Evolutionary conservation across 2,888 invertebrate genomes (phyloP).

Genomic region (Nebria brevicollis): DNA sequence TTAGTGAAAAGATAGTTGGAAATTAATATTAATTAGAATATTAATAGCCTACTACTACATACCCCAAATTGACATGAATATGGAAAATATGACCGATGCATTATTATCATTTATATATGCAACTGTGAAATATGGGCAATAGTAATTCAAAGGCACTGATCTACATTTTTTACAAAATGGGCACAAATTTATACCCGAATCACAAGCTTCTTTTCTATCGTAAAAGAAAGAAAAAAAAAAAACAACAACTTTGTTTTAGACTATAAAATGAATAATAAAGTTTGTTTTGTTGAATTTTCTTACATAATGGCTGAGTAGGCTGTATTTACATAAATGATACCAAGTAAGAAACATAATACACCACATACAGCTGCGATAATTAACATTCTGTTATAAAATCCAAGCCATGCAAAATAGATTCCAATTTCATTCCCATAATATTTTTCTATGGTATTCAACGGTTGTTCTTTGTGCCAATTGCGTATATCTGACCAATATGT

Average conservation of each 20-base stretch:
- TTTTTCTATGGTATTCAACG: constrained; percentile 68
- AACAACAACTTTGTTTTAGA: background rate
- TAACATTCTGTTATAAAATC: constrained; percentile 66
- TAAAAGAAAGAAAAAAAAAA: background rate
- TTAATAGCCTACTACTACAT: constrained; percentile 46
- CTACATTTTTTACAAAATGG: constrained; percentile 68
- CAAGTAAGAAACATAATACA: constrained; percentile 61
- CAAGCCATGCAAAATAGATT: constrained; percentile 69
- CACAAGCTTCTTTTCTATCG: constrained; percentile 55
- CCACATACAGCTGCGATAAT: constrained; percentile 64
- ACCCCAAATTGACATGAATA: constrained; percentile 60
- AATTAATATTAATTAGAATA: no score
- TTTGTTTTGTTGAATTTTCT: constrained; percentile 36
- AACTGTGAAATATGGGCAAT: constrained; percentile 65
- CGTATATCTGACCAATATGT: constrained; percentile 69
- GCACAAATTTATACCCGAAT: constrained; percentile 64
- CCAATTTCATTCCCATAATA: constrained; percentile 69
- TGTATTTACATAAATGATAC: constrained; percentile 49
- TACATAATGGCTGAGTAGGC: background rate
- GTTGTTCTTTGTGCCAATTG: constrained; percentile 69
- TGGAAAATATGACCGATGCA: constrained; percentile 54
- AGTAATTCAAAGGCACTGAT: constrained; percentile 64
- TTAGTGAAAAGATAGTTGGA: no score
- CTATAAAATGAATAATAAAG: background rate
- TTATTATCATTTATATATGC: constrained; percentile 60